Evolutionary conservation across 2,113 vertebrate species (phyloP).

Genomic region (Pomatostomus ruficeps): DNA sequence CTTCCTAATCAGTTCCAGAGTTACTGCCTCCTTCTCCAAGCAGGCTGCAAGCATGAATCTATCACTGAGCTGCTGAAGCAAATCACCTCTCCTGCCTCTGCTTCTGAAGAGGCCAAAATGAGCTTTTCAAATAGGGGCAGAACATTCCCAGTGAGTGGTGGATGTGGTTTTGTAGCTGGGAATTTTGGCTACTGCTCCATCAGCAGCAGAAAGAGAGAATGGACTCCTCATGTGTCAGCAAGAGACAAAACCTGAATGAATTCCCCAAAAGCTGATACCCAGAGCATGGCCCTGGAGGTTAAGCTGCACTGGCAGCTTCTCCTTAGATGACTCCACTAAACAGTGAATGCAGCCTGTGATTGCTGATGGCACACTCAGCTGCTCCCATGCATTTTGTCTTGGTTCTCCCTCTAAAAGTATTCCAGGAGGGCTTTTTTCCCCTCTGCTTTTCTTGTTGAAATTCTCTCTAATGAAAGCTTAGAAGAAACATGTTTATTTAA

Average conservation of each 20-base stretch:
- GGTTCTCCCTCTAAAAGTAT: neutral
- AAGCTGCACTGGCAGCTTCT: neutral
- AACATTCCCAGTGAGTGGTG: neutral
- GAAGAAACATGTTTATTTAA: neutral
- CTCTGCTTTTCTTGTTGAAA: neutral
- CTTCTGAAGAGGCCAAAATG: neutral
- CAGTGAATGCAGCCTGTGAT: fast-evolving
- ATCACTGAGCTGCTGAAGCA: neutral
- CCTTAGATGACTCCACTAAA: neutral
- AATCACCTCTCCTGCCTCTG: neutral
- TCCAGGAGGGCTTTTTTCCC: neutral
- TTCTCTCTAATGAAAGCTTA: neutral
- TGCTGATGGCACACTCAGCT: neutral
- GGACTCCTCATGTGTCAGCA: neutral
- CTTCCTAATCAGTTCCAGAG: neutral
- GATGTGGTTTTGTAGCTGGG: fast-evolving
- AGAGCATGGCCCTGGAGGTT: neutral
- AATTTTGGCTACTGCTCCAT: neutral
- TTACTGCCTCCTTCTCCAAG: neutral
- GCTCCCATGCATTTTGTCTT: neutral
- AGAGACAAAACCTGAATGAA: neutral
- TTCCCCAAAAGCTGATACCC: neutral
- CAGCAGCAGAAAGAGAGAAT: neutral
- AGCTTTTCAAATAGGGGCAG: neutral
- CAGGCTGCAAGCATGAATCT: neutral